Conservation (phyloP, 2,888 invertebrate species). For the Scrobipalpa atriplicella region DNA sequence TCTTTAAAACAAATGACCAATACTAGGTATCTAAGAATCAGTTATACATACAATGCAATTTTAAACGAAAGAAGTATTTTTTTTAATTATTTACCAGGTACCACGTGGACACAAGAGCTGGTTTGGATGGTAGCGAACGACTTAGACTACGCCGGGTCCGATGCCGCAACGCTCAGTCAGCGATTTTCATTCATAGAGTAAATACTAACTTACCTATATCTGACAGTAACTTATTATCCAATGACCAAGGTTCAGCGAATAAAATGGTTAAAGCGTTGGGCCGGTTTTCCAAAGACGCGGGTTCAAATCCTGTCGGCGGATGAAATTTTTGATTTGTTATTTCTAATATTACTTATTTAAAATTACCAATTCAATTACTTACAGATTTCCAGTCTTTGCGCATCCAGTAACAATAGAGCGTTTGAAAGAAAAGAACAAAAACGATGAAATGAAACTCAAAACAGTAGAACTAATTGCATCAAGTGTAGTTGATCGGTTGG, state of each 20-base stretch:
- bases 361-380: constrained; percentile 36
- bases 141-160: constrained; percentile 86
- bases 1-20: too few relatives aligned
- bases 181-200: constrained; percentile 92
- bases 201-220: constrained; percentile 47
- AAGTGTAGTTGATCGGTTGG: constrained; percentile 83
- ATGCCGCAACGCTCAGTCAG: constrained; percentile 81
- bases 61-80: too few relatives aligned
- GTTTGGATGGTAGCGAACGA: constrained; percentile 91
- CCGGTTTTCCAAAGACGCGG: too few relatives aligned
- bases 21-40: too few relatives aligned
- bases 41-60: too few relatives aligned
- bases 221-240: too few relatives aligned
- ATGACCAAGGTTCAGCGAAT: too few relatives aligned
- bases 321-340: too few relatives aligned
- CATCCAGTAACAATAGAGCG: constrained; percentile 85
- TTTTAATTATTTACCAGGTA: constrained; percentile 70
- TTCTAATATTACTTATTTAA: too few relatives aligned
- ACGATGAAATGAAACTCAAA: constrained; percentile 75
- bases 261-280: too few relatives aligned
- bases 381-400: constrained; percentile 87
- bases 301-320: too few relatives aligned
- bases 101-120: constrained; percentile 91
- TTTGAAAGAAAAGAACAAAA: constrained; percentile 83
- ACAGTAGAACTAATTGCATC: constrained; percentile 82